Percentiles rank a stretch among this genome's conserved stretches.
Evolutionary conservation across 2,888 invertebrate species (phyloP).

Genomic region (Ochropleura plecta): DNA sequence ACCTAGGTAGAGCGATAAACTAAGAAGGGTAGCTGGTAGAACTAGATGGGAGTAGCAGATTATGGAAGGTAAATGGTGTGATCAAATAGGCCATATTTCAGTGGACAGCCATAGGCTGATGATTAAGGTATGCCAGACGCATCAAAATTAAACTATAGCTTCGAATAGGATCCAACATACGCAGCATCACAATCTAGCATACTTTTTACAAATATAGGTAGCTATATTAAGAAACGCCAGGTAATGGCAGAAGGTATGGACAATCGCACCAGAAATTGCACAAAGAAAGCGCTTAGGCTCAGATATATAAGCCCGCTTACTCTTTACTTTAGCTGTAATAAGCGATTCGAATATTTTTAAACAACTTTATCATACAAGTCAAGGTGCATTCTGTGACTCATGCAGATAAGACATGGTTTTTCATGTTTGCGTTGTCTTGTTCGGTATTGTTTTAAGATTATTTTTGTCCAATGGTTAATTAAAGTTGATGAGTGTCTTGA

Average conservation of each 20-base stretch:
- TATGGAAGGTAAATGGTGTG: neutral
- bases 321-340: neutral
- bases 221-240: neutral
- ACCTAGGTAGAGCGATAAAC: too few relatives aligned
- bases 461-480: neutral
- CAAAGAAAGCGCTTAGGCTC: neutral
- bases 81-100: neutral
- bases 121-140: neutral
- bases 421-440: neutral
- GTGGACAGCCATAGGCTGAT: neutral
- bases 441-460: neutral
- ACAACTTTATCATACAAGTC: neutral
- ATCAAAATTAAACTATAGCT: neutral
- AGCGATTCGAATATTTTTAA: neutral
- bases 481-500: neutral
- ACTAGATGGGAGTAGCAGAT: neutral
- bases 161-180: neutral
- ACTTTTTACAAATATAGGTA: neutral
- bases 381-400: neutral
- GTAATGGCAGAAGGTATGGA: neutral
- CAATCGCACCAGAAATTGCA: neutral
- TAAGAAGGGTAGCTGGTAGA: neutral
- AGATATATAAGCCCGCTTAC: slow-evolving; percentile 1
- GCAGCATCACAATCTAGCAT: neutral
- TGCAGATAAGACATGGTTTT: neutral